phyloP scores from a whole-genome alignment of 2,113 vertebrate species.

The Tachycineta bicolor region DNA sequence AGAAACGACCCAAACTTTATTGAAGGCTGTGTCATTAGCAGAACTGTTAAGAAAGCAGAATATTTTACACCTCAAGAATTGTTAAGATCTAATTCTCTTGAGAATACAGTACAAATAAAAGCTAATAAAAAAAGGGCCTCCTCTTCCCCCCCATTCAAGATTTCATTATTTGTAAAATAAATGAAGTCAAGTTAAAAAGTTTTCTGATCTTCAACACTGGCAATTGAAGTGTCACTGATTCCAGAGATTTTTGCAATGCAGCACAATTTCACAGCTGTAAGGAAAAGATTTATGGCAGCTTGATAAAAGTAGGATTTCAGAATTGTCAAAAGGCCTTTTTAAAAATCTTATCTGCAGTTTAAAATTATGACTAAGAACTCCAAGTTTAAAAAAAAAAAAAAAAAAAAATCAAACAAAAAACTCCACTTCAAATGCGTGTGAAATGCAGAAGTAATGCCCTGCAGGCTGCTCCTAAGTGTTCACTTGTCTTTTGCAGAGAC shows the following conservation, averaged over 20 bases:
- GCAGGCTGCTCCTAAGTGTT: constrained; percentile 33
- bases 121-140: constrained; percentile 40
- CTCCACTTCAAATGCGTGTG: not conserved
- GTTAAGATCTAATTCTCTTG: constrained; percentile 69
- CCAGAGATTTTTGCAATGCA: constrained; percentile 29
- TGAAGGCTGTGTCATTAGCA: constrained; percentile 71
- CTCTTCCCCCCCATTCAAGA: not conserved
- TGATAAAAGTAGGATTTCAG: constrained; percentile 24
- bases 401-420: not conserved
- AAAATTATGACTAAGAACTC: constrained; percentile 2
- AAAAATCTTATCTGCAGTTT: constrained; percentile 17
- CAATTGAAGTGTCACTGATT: constrained; percentile 36
- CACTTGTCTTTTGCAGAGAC: constrained; percentile 27
- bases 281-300: constrained; percentile 28
- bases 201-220: constrained; percentile 39
- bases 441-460: constrained; percentile 53
- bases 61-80: constrained; percentile 79
- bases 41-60: constrained; percentile 75
- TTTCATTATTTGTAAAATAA: constrained; percentile 65
- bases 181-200: constrained; percentile 59
- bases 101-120: constrained; percentile 69
- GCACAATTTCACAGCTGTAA: constrained; percentile 52
- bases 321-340: constrained; percentile 43
- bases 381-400: not conserved
- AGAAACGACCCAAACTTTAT: constrained; percentile 71